Evolutionary conservation across 1,140 invertebrate species (phyloP), one percentile per base, ranked within the genome.

Genomic region (Eulimnadia texana): DNA sequence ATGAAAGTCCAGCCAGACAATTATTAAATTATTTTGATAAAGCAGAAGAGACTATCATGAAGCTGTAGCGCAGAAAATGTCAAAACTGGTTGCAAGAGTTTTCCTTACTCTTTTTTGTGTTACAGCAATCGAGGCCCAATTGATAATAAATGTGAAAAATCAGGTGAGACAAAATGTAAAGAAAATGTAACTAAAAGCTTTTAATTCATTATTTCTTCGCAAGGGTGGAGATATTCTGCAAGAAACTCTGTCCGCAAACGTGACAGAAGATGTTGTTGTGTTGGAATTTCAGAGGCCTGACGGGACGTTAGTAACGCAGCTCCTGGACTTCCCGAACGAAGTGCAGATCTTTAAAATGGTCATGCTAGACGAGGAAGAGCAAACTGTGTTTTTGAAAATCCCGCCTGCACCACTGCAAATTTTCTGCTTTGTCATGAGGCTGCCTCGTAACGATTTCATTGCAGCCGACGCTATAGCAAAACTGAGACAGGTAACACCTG

Each of bases 391-490:
- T 6, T 16, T 55, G 2, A 6, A n/a, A 2, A 25, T 57, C 25
- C 55, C 25, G 28, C 88, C 93, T 71, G 86, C 82, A 68, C 87
- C 90, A 66, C 88, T 88, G 71, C 90, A 94, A 76, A 87, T 88
- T 0, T 80, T 95, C 71, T 96, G 93, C 72, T 96, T 95, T 73
- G 82, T 94, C 0, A 86, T 85, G 65, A 86, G 90, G 70, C 87
- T 93, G 69, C 83, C 84, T 60, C 90, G 90, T 74, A 84, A 90
- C 68, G 67, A 70, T 51, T 95, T 95, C 70, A 95, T 96, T 70
- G 90, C 91, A 0, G 86, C 91, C 16, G 93, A 95, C 75, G 92
- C 92, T 19, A 95, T 97, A 88, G 86, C 90, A n/a, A 95, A 95
- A 74, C 73, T 96, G n/a, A 78, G 92, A 74, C 92, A 95, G 78